phyloP scores from a whole-genome alignment of 2,797 vertebrate genomes.

The Tympanoctomys barrerae region DNA sequence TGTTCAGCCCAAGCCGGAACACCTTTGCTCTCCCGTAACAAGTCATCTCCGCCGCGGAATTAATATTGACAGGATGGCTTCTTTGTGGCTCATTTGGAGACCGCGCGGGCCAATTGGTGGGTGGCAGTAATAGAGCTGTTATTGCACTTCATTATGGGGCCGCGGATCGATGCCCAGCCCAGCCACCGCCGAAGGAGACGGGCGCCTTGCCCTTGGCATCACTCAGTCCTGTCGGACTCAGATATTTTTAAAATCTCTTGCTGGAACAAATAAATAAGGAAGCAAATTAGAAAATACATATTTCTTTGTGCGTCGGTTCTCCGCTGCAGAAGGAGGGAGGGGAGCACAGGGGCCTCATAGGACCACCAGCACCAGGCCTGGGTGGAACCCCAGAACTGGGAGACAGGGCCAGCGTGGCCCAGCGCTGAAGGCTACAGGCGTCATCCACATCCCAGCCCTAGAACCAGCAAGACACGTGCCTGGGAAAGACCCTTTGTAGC shows the following conservation, averaged over 20 bases:
- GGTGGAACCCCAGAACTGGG: not conserved
- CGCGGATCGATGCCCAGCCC: slow-evolving; percentile 91
- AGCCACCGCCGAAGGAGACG: not conserved
- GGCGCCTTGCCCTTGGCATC: slow-evolving; percentile 80
- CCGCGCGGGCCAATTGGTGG: slow-evolving; percentile 89
- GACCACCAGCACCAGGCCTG: not conserved
- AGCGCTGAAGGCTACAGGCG: accelerated
- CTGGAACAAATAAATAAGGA: slow-evolving; percentile 38
- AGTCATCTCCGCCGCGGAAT: slow-evolving; percentile 93
- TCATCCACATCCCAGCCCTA: accelerated
- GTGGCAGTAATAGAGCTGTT: slow-evolving; percentile 95
- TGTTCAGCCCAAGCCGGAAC: slow-evolving; percentile 90
- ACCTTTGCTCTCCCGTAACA: slow-evolving; percentile 95
- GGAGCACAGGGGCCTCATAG: not conserved
- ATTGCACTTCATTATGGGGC: slow-evolving; percentile 95
- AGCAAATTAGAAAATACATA: slow-evolving; percentile 58
- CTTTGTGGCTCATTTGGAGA: slow-evolving; percentile 93
- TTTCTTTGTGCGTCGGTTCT: slow-evolving; percentile 43
- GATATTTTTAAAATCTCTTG: slow-evolving; percentile 45
- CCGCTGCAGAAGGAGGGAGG: not conserved
- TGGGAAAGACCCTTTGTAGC: not conserved
- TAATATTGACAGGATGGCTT: slow-evolving; percentile 94
- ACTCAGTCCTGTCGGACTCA: slow-evolving; percentile 81
- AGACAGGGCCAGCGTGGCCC: not conserved
- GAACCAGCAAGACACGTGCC: not conserved